Evolutionary conservation across 2,888 invertebrate species (phyloP), one percentile per base, ranked within the genome.

Genomic region (Papilio demoleus): DNA sequence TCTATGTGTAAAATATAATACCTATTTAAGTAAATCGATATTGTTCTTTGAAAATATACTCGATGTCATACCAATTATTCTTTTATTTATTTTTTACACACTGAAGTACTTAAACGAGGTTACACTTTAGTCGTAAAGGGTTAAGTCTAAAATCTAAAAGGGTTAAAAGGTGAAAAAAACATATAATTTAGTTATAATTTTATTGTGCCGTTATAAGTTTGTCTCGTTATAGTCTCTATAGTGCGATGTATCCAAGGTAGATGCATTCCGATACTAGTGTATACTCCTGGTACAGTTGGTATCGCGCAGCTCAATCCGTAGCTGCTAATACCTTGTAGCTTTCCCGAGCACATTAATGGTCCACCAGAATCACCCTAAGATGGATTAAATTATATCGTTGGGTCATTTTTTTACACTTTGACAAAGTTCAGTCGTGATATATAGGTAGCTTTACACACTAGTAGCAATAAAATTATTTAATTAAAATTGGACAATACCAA

Each of bases 311-410:
- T 83, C 70, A 85, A 77, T 0, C 93, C 93, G 71, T 91, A 87
- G 72, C 92, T 92, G 73, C 85, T 86, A n/a, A 93, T 71, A 0
- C 85, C 93, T 76, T 92, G 78, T 9, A 93, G 65, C 3, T 77
- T 66, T 0, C 80, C 84, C 1, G 72, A 70, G 74, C 93, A 93
- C 14, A 93, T 77, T 1, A 93, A 75, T 0, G 92, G 91, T 9
- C 91, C 87, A 1, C 93, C 93, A 0, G 93, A 93, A 70, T 93
- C 93, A 45, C 93, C 93, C 93, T 93, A 77, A 4, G 71, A 74
- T 65, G 27, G 17, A 58, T 68, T 11, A 45, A 9, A 45, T 9
- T 19, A 6, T 6, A 38, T 3, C 14, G 12, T 12, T 14, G 0
- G 12, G 12, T 11, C 11, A 3, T 38, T 38, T 38, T 4, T 38